Evolutionary conservation across 2,888 invertebrate genomes (phyloP).

Genomic region (Ectemnius continuus): DNA sequence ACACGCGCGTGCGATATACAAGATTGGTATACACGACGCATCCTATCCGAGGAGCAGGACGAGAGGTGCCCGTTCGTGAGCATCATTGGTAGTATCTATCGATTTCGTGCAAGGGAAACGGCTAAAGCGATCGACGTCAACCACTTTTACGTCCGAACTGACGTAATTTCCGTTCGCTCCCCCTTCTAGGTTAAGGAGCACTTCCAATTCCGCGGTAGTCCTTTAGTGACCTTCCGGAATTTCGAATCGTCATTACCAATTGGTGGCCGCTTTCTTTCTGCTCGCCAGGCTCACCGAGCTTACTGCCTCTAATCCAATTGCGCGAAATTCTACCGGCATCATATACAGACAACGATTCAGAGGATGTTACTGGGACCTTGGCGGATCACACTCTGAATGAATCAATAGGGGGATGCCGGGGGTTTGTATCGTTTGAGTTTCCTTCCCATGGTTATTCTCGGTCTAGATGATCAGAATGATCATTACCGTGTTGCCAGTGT

Average conservation of each 20-base stretch:
- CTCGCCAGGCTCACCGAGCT: too few relatives aligned
- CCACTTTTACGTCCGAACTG: neutral
- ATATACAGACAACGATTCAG: constrained; percentile 7
- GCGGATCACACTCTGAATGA: constrained; percentile 17
- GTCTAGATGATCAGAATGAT: constrained; percentile 33
- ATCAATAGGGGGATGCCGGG: constrained; percentile 9
- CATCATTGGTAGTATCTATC: constrained; percentile 3
- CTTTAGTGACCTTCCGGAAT: too few relatives aligned
- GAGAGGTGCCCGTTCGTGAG: constrained; percentile 12
- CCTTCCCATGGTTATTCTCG: neutral
- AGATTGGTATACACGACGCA: constrained; percentile 27
- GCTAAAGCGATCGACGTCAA: constrained; percentile 8
- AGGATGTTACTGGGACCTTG: constrained; percentile 11
- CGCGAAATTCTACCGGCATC: constrained; percentile 31
- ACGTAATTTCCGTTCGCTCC: neutral
- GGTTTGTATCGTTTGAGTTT: neutral
- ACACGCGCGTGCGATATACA: constrained; percentile 40
- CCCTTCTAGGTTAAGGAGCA: neutral
- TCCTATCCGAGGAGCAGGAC: constrained; percentile 19
- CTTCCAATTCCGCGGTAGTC: too few relatives aligned
- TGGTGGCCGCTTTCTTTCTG: too few relatives aligned
- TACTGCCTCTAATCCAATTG: constrained; percentile 17
- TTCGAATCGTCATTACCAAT: too few relatives aligned
- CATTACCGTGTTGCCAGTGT: constrained; percentile 63
- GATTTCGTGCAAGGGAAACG: constrained; percentile 33